Evolutionary conservation across 1,140 invertebrate genomes (phyloP), one percentile per base, ranked within the genome.

Genomic region (Arion vulgaris): DNA sequence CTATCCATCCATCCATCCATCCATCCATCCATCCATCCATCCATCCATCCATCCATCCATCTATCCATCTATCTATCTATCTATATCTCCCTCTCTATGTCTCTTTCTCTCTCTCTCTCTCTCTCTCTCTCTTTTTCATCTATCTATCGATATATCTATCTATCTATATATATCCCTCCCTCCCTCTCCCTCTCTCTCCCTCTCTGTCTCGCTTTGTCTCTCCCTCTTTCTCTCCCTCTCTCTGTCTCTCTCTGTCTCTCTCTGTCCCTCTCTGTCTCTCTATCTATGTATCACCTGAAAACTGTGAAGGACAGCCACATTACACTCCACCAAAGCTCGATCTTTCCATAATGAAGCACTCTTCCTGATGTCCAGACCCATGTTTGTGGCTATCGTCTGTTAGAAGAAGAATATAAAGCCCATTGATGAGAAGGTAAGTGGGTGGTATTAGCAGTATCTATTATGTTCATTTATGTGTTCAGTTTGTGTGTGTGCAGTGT

Each of bases 341-440:
- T 99, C 98, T 92, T 97, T 98, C 97, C 97, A 98, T 75, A 99
- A 91, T 4, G 95, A 96, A 0, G 96, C 95, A 5, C 95, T 94
- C 2, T 96, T 96, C 57, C 95, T 93, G 0, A 95, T 97, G 88
- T 98, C 97, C 57, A 98, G 91, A 4, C 96, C 96, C 96, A 99
- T 97, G 84, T 95, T 94, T n/a, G 94, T 93, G 5, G 96, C 97
- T 82, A 98, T 94, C 83, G 94, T 95, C 96, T 98, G 91, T 19
- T 1, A 2, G 41, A 34, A 23, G 36, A 7, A 71, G 23, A 19
- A 57, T 15, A 57, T 9, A 5, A 5, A 45, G 41, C 41, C 5
- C n/a, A n/a, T n/a, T n/a, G n/a, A n/a, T n/a, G n/a, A n/a, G n/a
- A n/a, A n/a, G n/a, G n/a, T n/a, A n/a, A n/a, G n/a, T n/a, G n/a